phyloP scores from a whole-genome alignment of 2,113 vertebrate genomes.

The Trachemys scripta region DNA sequence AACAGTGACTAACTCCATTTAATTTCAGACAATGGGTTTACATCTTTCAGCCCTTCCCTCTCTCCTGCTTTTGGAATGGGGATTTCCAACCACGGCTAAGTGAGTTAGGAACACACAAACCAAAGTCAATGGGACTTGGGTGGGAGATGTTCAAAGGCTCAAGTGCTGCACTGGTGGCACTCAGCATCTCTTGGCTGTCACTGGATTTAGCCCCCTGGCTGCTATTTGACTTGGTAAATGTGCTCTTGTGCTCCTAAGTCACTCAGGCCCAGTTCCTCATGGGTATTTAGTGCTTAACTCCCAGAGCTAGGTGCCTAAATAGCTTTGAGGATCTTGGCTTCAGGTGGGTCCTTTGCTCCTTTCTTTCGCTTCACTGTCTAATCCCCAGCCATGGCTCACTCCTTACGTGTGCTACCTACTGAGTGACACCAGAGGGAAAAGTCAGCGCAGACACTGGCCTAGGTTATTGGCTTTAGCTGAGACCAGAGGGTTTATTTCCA shows the following conservation, averaged over 20 bases:
- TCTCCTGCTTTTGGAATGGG: background rate
- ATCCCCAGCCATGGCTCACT: background rate
- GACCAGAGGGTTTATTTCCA: background rate
- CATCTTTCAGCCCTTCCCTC: background rate
- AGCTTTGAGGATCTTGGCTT: background rate
- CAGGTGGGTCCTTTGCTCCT: background rate
- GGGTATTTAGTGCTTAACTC: background rate
- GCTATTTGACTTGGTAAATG: rapidly evolving
- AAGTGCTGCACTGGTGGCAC: background rate
- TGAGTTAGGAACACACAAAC: background rate
- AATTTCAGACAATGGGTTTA: background rate
- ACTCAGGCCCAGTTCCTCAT: background rate
- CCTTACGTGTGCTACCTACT: background rate
- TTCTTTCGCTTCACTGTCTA: background rate
- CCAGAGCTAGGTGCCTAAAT: background rate
- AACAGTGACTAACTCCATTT: background rate
- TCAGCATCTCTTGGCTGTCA: background rate
- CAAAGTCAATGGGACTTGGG: background rate
- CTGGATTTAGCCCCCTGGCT: background rate
- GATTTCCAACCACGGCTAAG: background rate
- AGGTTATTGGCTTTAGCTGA: background rate
- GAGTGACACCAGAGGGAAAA: background rate
- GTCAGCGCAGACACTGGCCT: background rate
- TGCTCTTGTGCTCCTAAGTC: background rate
- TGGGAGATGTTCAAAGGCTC: background rate